A percentile compares a stretch with the other conserved stretches of the same genome.
phyloP scores from a whole-genome alignment of 2,888 invertebrate species.

The Hoplodrina blanda region DNA sequence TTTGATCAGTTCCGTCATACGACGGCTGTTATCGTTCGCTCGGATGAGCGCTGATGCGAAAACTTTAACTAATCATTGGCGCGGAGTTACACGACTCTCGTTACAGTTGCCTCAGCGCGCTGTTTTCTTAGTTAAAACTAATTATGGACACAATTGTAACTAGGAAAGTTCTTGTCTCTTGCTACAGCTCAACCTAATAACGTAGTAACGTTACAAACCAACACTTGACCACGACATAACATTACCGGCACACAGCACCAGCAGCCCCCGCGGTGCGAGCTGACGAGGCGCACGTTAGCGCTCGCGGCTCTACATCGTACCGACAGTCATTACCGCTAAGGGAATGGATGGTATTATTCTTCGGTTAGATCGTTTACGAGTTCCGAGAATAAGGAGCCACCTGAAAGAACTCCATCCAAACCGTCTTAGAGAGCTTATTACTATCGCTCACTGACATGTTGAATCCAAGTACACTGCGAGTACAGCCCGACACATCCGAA shows the following conservation, averaged over 20 bases:
- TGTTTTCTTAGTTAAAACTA: not conserved
- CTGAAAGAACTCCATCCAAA: too few relatives aligned
- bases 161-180: not conserved
- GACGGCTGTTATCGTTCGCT: slow-evolving; percentile 6
- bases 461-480: slow-evolving; percentile 16
- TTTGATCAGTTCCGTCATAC: not conserved
- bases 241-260: too few relatives aligned
- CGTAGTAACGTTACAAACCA: not conserved
- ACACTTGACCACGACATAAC: too few relatives aligned
- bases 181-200: not conserved
- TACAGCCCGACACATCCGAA: slow-evolving; percentile 15
- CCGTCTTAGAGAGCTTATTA: not conserved
- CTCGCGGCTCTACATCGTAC: not conserved
- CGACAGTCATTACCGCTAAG: slow-evolving; percentile 35
- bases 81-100: slow-evolving; percentile 14
- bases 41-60: slow-evolving; percentile 13
- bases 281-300: slow-evolving; percentile 15
- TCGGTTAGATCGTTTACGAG: not conserved
- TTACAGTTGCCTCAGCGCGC: slow-evolving; percentile 11
- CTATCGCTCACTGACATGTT: slow-evolving; percentile 38
- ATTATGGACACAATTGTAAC: not conserved
- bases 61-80: slow-evolving; percentile 31
- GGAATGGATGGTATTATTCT: slow-evolving; percentile 18
- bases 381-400: not conserved
- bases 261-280: slow-evolving; percentile 1